phyloP scores from a whole-genome alignment of 2,797 vertebrate genomes.

The Antrozous pallidus region DNA sequence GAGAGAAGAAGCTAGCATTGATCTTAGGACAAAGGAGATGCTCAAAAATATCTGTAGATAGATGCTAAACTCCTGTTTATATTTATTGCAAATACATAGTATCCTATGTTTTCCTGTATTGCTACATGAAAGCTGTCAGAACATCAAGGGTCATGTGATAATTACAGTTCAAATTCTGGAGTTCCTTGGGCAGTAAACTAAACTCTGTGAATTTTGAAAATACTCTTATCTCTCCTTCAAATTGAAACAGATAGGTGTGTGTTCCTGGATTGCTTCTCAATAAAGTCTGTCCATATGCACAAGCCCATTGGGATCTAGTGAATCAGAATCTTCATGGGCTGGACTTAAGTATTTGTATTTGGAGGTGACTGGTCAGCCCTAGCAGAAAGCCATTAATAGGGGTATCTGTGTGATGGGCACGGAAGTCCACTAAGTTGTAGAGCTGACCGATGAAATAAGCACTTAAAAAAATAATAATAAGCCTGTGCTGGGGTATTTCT shows the following conservation, averaged over 20 bases:
- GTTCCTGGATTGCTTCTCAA: background rate
- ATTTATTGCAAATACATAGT: background rate
- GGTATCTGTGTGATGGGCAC: background rate
- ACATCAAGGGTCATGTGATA: background rate
- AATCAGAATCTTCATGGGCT: background rate
- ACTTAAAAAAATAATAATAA: background rate
- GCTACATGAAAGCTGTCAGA: background rate
- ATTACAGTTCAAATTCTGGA: background rate
- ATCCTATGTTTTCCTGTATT: background rate
- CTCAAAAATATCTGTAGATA: background rate
- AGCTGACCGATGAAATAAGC: background rate
- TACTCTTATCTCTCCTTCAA: background rate
- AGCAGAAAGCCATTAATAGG: background rate
- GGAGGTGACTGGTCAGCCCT: background rate
- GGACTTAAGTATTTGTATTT: background rate
- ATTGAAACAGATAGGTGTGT: background rate
- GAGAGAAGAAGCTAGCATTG: background rate
- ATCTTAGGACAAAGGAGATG: background rate
- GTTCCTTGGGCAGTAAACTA: background rate
- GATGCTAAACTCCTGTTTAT: background rate
- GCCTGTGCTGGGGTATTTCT: background rate
- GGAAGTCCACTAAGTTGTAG: background rate
- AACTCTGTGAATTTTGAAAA: background rate
- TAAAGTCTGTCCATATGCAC: background rate
- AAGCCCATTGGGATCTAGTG: background rate